Evolutionary conservation across 2,797 vertebrate genomes (phyloP), one percentile per base, ranked within the genome.

Genomic region (Champsocephalus gunnari): DNA sequence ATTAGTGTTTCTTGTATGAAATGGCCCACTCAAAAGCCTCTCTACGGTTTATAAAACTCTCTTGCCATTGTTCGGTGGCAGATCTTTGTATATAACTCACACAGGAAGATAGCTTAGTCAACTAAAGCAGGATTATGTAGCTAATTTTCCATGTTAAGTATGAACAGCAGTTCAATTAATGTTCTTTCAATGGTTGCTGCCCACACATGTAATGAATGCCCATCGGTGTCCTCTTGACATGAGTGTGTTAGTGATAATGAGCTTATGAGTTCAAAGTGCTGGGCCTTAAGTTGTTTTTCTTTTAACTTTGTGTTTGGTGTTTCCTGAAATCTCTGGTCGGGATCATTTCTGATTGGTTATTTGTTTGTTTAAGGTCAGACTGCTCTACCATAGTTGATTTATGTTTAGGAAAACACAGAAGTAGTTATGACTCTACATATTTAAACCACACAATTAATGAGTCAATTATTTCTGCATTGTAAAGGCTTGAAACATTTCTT

Each of bases 151-250:
- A 79, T 85, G 83, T 79, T 80, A 78, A 86, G 66, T 62, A 77
- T 76, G 21, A 77, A 54, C 17, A 19, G 17, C 70, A 47, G 57
- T 74, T 79, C 81, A 19, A 55, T 61, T 79, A 76, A 85, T 79
- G 64, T 63, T 78, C 58, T 73, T 75, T 76, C 69, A 82, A 64
- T 78, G 75, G 81, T 73, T 71, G 32, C 67, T 9, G 19, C 70
- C 86, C 49, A 62, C 71, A 89, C 85, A 81, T 86, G 56, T 67
- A 84, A 89, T 90, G 89, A 84, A 74, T 56, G 68, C 63, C 83
- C 66, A 78, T 87, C 77, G 75, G 77, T 79, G 75, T 82, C 71
- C 73, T 71, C 70, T 81, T 83, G 73, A 87, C 82, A 79, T 74
- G 55, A 86, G 59, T 62, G 83, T 80, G 72, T 57, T 87, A 73